Percentiles rank a stretch among this genome's conserved stretches.
Conservation (phyloP, 2,888 invertebrate genomes). For the Caenorhabditis macrosperma region DNA sequence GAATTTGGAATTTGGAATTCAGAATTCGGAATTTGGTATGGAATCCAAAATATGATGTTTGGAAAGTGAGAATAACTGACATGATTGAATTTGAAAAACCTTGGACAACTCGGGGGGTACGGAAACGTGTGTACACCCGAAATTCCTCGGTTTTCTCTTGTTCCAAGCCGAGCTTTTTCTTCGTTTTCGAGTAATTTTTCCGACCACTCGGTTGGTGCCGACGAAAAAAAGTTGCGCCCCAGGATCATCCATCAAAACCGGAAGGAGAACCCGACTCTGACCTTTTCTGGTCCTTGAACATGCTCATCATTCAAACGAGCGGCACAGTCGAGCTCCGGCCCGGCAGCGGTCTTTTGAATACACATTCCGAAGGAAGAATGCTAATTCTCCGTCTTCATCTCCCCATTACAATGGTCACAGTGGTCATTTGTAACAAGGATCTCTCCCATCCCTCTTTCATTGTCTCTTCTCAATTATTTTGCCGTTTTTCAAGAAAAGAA, state of each 20-base stretch:
- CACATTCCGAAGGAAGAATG: background rate
- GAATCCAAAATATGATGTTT: conserved; percentile 14
- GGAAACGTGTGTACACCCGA: background rate
- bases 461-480: conserved; percentile 6
- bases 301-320: background rate
- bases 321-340: background rate
- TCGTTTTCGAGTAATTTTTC: background rate
- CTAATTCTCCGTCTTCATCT: conserved; percentile 27
- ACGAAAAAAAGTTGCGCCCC: no score
- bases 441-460: conserved; percentile 1
- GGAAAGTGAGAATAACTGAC: conserved; percentile 18
- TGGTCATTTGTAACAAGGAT: conserved; percentile 41
- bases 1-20: background rate
- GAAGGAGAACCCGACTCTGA: background rate
- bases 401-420: conserved; percentile 4
- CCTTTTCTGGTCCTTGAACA: conserved; percentile 12
- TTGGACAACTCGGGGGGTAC: no score
- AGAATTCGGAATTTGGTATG: background rate
- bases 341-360: background rate
- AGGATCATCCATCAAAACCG: conserved; percentile 7
- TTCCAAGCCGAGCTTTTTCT: background rate
- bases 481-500: background rate
- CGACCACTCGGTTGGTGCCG: background rate
- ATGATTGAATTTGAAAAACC: conserved; percentile 30
- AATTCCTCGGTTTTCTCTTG: no score